These are phyloP conservation scores for Cryptocephalus primarius DNA, from an alignment of 2,888 invertebrate genomes.

Conservation along the genomic window DNA sequence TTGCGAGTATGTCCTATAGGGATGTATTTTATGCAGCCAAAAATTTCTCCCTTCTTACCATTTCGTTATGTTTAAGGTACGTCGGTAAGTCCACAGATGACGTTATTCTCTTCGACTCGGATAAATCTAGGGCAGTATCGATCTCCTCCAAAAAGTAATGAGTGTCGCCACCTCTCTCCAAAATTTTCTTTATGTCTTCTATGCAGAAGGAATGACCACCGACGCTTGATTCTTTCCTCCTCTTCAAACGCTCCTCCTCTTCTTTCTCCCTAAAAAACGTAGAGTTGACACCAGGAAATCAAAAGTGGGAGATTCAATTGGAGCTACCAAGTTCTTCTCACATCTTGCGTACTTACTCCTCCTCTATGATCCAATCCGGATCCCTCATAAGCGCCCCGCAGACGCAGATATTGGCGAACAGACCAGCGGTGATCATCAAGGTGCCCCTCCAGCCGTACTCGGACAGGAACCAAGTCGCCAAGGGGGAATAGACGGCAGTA, in stretches of 20 bases:
- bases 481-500: slow-evolving; percentile 77
- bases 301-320: too few relatives aligned
- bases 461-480: slow-evolving; percentile 67
- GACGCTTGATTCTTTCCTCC: slow-evolving; percentile 3
- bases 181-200: slow-evolving; percentile 52
- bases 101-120: slow-evolving; percentile 44
- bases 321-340: too few relatives aligned
- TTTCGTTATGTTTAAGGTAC: slow-evolving; percentile 57
- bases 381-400: slow-evolving; percentile 82
- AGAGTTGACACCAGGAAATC: too few relatives aligned
- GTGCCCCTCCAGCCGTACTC: slow-evolving; percentile 79
- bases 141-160: slow-evolving; percentile 53
- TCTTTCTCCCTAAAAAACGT: slow-evolving; percentile 2
- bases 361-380: slow-evolving; percentile 69
- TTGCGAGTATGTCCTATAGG: too few relatives aligned
- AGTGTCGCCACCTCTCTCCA: slow-evolving; percentile 58
- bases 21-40: too few relatives aligned
- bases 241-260: slow-evolving; percentile 1
- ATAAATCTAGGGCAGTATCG: slow-evolving; percentile 42
- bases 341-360: slow-evolving; percentile 24
- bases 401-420: slow-evolving; percentile 73
- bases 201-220: slow-evolving; percentile 27
- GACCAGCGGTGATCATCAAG: slow-evolving; percentile 68
- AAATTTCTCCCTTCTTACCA: slow-evolving; percentile 47
- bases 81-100: slow-evolving; percentile 69